Conservation (phyloP, 2,113 vertebrate genomes). For the Pterocles gutturalis region DNA sequence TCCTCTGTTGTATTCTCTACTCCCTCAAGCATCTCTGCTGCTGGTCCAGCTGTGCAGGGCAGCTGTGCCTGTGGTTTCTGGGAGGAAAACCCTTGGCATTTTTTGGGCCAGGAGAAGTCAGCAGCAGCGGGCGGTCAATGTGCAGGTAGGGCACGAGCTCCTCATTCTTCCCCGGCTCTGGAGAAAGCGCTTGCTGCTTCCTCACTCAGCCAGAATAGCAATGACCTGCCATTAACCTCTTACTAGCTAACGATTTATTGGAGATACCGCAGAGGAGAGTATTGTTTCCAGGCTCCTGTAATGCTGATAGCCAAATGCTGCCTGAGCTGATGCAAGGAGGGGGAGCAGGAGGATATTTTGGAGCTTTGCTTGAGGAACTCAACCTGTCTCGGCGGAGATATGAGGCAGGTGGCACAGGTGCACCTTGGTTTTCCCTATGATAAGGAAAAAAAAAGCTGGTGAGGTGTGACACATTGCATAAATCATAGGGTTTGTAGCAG, state of each 20-base stretch:
- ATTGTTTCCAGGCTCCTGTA: background rate
- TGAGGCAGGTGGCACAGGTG: background rate
- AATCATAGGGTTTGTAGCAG: background rate
- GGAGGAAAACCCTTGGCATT: background rate
- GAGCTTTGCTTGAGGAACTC: background rate
- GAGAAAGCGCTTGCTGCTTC: background rate
- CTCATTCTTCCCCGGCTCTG: fast-evolving
- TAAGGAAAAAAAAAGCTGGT: background rate
- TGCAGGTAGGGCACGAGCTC: background rate
- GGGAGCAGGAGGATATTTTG: background rate
- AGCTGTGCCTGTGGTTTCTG: background rate
- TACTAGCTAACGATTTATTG: background rate
- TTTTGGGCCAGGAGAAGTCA: background rate
- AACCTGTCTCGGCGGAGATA: background rate
- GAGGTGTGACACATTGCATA: background rate
- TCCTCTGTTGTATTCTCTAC: background rate
- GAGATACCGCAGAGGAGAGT: background rate
- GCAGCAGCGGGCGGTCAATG: fast-evolving
- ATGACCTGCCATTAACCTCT: background rate
- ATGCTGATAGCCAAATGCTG: background rate
- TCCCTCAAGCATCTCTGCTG: background rate
- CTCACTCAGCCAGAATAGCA: background rate
- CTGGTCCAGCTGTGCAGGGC: background rate
- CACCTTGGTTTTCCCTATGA: background rate
- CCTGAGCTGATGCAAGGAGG: background rate